Base-by-base conservation (phyloP, 2,797 vertebrate genomes). In the Pygocentrus nattereri region DNA sequence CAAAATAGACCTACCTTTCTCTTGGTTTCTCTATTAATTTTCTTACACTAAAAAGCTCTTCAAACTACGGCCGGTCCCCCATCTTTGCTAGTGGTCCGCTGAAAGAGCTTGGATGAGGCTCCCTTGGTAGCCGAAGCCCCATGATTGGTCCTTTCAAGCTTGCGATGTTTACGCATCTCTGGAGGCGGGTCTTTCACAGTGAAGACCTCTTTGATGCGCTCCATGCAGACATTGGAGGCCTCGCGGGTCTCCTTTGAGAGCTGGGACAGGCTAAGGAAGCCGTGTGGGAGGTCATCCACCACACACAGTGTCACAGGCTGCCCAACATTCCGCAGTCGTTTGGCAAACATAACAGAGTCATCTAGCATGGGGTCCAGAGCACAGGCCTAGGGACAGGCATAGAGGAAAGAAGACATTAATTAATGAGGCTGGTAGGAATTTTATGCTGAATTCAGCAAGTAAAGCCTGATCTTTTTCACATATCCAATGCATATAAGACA, bases 291-390 rank as follows among this genome's bases (percentile, higher is more conserved):
- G 91, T 97, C 96, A 64, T 97, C 96, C 74, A 98, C 95, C 54
- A 97, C 94, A 38, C 93, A 94, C 74, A 98, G 90, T 2, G 95
- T 96, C 89, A 98, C 96, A 0, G 95, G 95, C 87, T 92, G 95
- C 61, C 91, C 92, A 49, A 96, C 62, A 50, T 79, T 84, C 44
- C 94, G 93, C 86, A 98, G 92, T 18, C 97, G 93, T 87, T 96
- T 95, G 61, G 97, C 97, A 30, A 98, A 95, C 96, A 96, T 96
- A 88, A 98, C 96, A 0, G 97, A 97, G 92, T 98, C 97, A 3
- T 98, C 97, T 89, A 98, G 91, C 94, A 98, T 97, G 75, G 97
- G 97, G 91, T 98, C 97, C 81, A 98, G 89, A 0, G 96, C 96
- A 34, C 97, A 97, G 1, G 97, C 97, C 97, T 98, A 87, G 54